A percentile compares a stretch with the other conserved stretches of the same genome.
Evolutionary conservation across 2,113 vertebrate species (phyloP).

Genomic region (Oryzias melastigma): DNA sequence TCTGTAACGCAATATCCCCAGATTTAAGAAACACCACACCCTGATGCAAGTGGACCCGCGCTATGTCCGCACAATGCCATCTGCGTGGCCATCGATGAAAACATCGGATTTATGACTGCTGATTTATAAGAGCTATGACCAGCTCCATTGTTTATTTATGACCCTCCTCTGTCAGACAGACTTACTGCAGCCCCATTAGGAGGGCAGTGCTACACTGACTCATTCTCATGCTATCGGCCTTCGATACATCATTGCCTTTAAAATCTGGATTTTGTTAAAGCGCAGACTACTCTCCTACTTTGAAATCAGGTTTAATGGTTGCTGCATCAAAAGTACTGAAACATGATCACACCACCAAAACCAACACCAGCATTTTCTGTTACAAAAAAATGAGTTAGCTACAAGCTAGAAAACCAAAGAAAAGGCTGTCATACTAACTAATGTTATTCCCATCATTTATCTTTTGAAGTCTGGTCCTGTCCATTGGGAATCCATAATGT

Average conservation of each 20-base stretch:
- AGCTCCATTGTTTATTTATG: neutral
- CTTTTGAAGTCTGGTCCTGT: neutral
- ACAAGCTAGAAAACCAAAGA: no score
- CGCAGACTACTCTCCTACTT: no score
- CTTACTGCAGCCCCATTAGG: slow-evolving; percentile 6
- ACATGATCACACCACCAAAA: slow-evolving; percentile 5
- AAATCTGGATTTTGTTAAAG: no score
- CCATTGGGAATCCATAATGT: slow-evolving; percentile 36
- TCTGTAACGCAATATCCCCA: slow-evolving; percentile 25
- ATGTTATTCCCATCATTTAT: neutral
- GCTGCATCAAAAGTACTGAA: no score
- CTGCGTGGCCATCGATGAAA: neutral
- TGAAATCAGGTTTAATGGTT: no score
- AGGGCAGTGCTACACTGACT: neutral
- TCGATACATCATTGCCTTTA: no score
- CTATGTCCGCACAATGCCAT: neutral
- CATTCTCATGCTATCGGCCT: no score
- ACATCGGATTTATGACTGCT: slow-evolving; percentile 26
- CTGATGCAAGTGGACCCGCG: slow-evolving; percentile 8
- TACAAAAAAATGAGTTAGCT: no score
- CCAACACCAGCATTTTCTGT: neutral
- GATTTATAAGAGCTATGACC: slow-evolving; percentile 15
- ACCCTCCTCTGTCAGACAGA: slow-evolving; percentile 7
- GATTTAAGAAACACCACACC: slow-evolving; percentile 37
- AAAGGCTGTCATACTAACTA: no score